Evolutionary conservation across 2,113 vertebrate genomes (phyloP), one percentile per base, ranked within the genome.

Genomic region (Cranoglanis bouderius): DNA sequence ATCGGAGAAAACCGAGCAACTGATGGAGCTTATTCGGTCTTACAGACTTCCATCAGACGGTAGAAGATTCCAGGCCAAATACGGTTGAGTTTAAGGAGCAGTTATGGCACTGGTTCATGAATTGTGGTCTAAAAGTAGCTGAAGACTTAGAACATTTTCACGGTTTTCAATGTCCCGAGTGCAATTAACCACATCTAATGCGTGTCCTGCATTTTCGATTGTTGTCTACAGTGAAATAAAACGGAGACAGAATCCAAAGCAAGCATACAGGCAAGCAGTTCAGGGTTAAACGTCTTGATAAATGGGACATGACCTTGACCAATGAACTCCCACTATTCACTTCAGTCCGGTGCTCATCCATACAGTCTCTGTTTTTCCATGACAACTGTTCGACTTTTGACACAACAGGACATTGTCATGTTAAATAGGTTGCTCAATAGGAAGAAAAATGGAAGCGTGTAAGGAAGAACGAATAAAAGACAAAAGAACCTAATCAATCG

Each of bases 241-340:
- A 59, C 35, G 40, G 81, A 55, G 49, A 57, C 80, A 38, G n/a
- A 82, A 57, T 24, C 53, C 32, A 40, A 82, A 59, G n/a, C 53
- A 24, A 57, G 19, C 53, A 12, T 26, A 57, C 80, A 38, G 3
- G 19, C 81, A 82, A 3, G 53, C 55, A 14, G 55, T 59, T 59
- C 35, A 40, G 19, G 81, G 53, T 40, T 26, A 40, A 59, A 5
- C 35, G 5, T 59, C 35, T 24, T 13, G 81, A 82, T 26, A 82
- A 82, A 82, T 59, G 32, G 55, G 53, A 82, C 35, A 14, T 82
- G 81, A 82, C 81, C 53, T 59, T 40, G 53, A 82, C 55, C 53
- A 26, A 40, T 38, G 53, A 82, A 59, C 81, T 82, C 38, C 4
- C 32, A 6, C 81, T 82, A 59, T 59, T 59, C 53, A 38, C 53